phyloP scores from a whole-genome alignment of 2,797 vertebrate genomes.

The Otolemur crassicaudatus region DNA sequence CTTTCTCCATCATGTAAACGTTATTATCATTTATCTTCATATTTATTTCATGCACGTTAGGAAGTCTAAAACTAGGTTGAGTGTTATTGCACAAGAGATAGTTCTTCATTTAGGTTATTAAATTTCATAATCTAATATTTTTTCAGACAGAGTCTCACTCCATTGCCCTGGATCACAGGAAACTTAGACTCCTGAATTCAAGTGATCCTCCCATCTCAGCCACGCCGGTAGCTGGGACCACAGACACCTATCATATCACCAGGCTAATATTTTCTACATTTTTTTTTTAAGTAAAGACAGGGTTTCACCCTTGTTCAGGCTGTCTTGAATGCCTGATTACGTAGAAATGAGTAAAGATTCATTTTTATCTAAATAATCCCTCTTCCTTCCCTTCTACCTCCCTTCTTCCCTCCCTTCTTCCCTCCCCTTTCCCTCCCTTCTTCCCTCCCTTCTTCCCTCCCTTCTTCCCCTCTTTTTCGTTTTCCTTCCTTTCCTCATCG shows the following conservation, averaged over 20 bases:
- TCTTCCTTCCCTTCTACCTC: not conserved
- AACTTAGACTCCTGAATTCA: no score
- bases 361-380: not conserved
- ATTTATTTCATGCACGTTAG: not conserved
- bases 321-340: not conserved
- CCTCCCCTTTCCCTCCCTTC: not conserved
- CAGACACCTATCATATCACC: no score
- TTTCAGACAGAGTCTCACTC: not conserved
- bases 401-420: not conserved
- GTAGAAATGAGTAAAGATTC: not conserved
- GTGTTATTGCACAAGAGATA: not conserved
- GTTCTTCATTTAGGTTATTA: constrained; percentile 29
- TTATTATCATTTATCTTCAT: not conserved
- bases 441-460: not conserved
- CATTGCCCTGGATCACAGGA: no score
- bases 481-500: not conserved
- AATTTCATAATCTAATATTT: not conserved
- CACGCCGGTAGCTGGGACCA: no score
- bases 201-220: no score
- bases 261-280: no score
- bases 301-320: no score
- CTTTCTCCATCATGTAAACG: not conserved
- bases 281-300: no score
- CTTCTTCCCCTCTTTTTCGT: not conserved
- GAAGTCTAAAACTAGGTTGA: not conserved